Evolutionary conservation across 2,888 invertebrate species (phyloP), one percentile per base, ranked within the genome.

Genomic region (Eupelmus urozonus): DNA sequence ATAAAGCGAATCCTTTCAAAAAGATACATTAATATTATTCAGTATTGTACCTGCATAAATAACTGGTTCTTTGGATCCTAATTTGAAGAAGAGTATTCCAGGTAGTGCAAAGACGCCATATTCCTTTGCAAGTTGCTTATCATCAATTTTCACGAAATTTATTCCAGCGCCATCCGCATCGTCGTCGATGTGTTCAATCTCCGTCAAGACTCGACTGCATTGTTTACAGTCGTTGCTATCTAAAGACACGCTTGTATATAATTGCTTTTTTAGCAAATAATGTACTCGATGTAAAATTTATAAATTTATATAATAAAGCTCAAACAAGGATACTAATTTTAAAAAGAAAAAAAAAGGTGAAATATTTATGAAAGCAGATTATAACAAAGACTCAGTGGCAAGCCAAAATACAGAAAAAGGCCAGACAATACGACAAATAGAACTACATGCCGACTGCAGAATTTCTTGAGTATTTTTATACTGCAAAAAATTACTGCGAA

Each of bases 191-290:
- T 97, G 96, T 87, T 97, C 97, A 82, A 97, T 95, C 90, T 97
- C 97, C 49, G 93, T 92, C 83, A 97, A 91, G 29, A 97, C 97
- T 88, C 95, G 93, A 83, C 96, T 95, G 88, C 97, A 97, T 90
- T 97, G 97, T 90, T 97, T 97, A 92, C 97, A 97, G 91, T 97
- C 97, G 92, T 96, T 96, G 92, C 96, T 96, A 92, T 97, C 97
- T 97, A 92, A 93, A 93, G 9, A 51, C 40, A 34, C 9, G 34
- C 34, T 5, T 5, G 5, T 34, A 34, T 3, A 34, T 34, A 34
- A 9, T 34, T 34, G 3, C 3, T 34, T 34, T 34, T 34, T 34
- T n/a, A n/a, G n/a, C n/a, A n/a, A n/a, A n/a, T n/a, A n/a, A n/a
- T n/a, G n/a, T n/a, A n/a, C n/a, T n/a, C n/a, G n/a, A n/a, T n/a